A percentile compares a stretch with the other conserved stretches of the same genome.
phyloP scores from a whole-genome alignment of 2,888 invertebrate genomes.

The Nomada ferruginata region DNA sequence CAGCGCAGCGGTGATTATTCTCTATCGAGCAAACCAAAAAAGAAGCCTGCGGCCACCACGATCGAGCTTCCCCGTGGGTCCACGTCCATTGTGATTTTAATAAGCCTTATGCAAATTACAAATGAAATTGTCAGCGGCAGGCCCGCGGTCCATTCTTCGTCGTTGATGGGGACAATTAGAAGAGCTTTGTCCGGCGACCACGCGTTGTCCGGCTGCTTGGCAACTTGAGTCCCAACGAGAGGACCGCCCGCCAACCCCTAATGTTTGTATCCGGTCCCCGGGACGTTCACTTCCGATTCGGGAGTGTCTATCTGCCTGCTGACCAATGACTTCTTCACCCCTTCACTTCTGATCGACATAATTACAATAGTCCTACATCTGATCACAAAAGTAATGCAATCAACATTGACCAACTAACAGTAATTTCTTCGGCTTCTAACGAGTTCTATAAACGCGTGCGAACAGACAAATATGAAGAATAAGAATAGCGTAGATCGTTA shows the following conservation, averaged over 20 bases:
- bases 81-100: conserved; percentile 77
- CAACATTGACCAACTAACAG: no score
- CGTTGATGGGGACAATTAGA: conserved; percentile 81
- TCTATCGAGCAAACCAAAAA: conserved; percentile 52
- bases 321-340: conserved; percentile 53
- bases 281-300: conserved; percentile 73
- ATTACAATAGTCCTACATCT: neutral
- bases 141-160: conserved; percentile 76
- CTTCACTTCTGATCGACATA: conserved; percentile 12
- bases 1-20: conserved; percentile 58
- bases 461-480: neutral
- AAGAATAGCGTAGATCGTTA: conserved; percentile 17
- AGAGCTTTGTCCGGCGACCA: conserved; percentile 79
- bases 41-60: conserved; percentile 54
- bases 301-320: conserved; percentile 46
- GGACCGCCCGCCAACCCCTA: conserved; percentile 81
- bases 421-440: neutral
- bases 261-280: conserved; percentile 80
- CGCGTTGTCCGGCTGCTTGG: conserved; percentile 77
- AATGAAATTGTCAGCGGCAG: conserved; percentile 81
- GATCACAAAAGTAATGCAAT: no score
- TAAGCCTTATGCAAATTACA: conserved; percentile 81
- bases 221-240: conserved; percentile 76
- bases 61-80: conserved; percentile 60
- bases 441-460: neutral